Conservation (phyloP, 2,888 invertebrate species). For the Leptura quadrifasciata region DNA sequence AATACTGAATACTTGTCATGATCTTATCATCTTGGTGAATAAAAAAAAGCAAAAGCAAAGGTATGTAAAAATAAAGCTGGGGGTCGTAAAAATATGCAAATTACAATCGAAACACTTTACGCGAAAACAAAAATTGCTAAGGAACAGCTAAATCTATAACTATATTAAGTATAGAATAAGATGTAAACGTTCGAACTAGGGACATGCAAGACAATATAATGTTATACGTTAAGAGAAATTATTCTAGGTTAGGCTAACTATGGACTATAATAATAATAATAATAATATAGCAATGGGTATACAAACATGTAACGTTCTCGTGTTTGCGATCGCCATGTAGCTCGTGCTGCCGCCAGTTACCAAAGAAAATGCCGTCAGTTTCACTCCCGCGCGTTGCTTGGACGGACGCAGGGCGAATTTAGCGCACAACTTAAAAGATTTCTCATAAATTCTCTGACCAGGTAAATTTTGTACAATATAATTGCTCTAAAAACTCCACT, state of each 20-base stretch:
- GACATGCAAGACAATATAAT: constrained; percentile 72
- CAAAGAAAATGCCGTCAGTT: constrained; percentile 35
- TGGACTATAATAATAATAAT: constrained; percentile 70
- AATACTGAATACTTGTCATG: constrained; percentile 60
- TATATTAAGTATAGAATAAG: constrained; percentile 71
- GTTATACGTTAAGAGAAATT: constrained; percentile 72
- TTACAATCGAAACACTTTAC: constrained; percentile 39
- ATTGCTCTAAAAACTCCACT: background rate
- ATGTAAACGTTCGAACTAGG: constrained; percentile 69
- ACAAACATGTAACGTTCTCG: constrained; percentile 61
- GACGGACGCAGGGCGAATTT: background rate
- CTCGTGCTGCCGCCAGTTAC: constrained; percentile 52
- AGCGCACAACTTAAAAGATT: background rate
- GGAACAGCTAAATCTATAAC: constrained; percentile 71
- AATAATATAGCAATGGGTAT: constrained; percentile 71
- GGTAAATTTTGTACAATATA: constrained; percentile 4
- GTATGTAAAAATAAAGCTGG: constrained; percentile 53
- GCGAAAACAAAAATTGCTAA: constrained; percentile 59
- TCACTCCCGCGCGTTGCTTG: background rate
- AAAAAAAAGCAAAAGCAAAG: constrained; percentile 58
- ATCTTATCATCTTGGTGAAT: constrained; percentile 60
- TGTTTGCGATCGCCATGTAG: constrained; percentile 41
- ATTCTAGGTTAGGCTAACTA: constrained; percentile 73
- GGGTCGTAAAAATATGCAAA: constrained; percentile 43
- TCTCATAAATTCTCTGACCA: constrained; percentile 7